Conservation (phyloP, 2,888 invertebrate species). For the Folsomia manolachei region DNA sequence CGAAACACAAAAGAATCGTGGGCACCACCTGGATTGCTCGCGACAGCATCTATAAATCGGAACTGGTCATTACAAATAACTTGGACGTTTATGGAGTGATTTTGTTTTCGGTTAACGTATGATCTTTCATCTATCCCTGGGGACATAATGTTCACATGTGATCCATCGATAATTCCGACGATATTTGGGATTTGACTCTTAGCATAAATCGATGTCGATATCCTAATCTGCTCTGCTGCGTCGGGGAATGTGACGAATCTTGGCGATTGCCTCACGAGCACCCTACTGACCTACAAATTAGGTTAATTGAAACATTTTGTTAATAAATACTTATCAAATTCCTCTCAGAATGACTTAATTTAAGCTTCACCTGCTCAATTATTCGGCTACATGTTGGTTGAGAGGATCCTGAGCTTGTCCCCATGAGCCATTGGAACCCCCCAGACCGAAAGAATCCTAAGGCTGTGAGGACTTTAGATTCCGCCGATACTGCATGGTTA, state of each 20-base stretch:
- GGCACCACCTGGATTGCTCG: neutral
- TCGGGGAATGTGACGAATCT: neutral
- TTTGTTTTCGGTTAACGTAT: conserved; percentile 1
- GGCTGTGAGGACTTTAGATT: neutral
- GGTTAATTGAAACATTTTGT: neutral
- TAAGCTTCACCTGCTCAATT: neutral
- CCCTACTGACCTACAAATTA: neutral
- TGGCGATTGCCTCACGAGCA: neutral
- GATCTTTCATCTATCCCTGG: neutral
- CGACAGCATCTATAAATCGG: neutral
- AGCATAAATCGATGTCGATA: neutral
- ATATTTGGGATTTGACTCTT: neutral
- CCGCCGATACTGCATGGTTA: neutral
- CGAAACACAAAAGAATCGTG: neutral
- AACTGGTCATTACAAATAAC: neutral
- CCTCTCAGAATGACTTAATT: neutral
- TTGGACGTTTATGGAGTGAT: neutral
- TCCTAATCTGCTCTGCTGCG: neutral
- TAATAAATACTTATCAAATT: neutral
- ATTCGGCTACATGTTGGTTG: neutral
- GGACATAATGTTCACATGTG: neutral
- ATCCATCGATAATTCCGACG: neutral
- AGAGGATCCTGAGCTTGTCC: neutral
- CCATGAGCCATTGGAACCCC: neutral
- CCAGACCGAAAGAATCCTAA: conserved; percentile 3